phyloP scores from a whole-genome alignment of 2,797 vertebrate genomes.

The Amphiprion clarkii region DNA sequence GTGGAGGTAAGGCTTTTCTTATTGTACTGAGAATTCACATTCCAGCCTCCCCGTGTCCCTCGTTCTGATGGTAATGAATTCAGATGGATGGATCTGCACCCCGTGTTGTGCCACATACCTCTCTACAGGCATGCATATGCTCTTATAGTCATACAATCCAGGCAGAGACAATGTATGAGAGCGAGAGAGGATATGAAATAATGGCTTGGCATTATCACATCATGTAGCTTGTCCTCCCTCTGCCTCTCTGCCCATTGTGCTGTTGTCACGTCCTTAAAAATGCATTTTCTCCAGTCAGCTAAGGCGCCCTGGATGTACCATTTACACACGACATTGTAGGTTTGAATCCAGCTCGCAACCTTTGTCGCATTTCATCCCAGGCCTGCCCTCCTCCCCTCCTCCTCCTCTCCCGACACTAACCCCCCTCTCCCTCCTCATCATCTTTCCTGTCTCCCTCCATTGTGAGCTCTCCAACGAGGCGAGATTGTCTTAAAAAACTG shows the following conservation, averaged over 20 bases:
- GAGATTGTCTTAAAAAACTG: conserved; percentile 51
- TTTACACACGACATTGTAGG: conserved; percentile 45
- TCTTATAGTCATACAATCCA: conserved; percentile 38
- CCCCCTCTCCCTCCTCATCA: conserved; percentile 34
- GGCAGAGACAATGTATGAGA: conserved; percentile 67
- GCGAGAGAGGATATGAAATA: conserved; percentile 73
- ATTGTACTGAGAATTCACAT: conserved; percentile 50
- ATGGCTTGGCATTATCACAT: conserved; percentile 65
- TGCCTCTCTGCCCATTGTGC: conserved; percentile 53
- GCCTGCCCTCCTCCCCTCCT: conserved; percentile 29
- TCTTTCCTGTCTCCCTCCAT: conserved; percentile 71
- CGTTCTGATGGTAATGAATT: conserved; percentile 64
- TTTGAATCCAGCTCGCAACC: conserved; percentile 71
- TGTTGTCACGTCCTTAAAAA: conserved; percentile 47
- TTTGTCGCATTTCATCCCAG: conserved; percentile 79
- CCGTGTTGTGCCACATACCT: conserved; percentile 60
- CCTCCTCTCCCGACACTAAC: conserved; percentile 40
- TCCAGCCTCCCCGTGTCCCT: conserved; percentile 46
- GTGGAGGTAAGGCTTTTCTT: conserved; percentile 82
- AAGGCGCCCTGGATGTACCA: conserved; percentile 13
- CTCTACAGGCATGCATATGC: conserved; percentile 62
- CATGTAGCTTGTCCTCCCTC: conserved; percentile 36
- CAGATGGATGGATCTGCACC: conserved; percentile 51
- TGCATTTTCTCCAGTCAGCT: conserved; percentile 30
- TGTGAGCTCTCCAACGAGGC: conserved; percentile 55